Evolutionary conservation across 2,888 invertebrate genomes (phyloP).

Genomic region (Pteria penguin): DNA sequence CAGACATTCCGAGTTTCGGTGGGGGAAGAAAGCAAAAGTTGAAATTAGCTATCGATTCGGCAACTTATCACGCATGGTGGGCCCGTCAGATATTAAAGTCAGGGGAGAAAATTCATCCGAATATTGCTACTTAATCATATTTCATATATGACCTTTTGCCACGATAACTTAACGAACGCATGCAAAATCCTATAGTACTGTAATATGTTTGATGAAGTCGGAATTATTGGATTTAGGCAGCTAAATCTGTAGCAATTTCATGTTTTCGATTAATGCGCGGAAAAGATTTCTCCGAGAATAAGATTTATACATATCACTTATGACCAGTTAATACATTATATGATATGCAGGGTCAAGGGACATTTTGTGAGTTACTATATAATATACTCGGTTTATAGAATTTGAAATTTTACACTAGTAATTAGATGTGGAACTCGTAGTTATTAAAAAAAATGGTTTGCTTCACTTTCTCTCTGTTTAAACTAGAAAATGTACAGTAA

Average conservation of each 20-base stretch:
- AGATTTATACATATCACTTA: not conserved
- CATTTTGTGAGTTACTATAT: too few species aligned
- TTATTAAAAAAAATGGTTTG: too few species aligned
- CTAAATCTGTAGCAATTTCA: too few species aligned
- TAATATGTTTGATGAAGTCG: not conserved
- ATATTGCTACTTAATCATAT: constrained; percentile 23
- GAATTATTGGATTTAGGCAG: not conserved
- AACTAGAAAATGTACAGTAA: too few species aligned
- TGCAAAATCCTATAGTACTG: not conserved
- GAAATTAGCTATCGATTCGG: constrained; percentile 31
- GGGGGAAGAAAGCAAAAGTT: constrained; percentile 13
- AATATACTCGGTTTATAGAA: too few species aligned
- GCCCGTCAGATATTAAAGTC: constrained; percentile 9
- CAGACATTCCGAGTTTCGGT: not conserved
- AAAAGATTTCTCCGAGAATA: not conserved
- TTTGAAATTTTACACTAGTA: too few species aligned
- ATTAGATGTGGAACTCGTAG: too few species aligned
- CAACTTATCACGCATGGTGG: constrained; percentile 20
- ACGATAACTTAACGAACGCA: not conserved
- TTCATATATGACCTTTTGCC: constrained; percentile 27
- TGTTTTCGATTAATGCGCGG: not conserved
- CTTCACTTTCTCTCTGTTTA: too few species aligned
- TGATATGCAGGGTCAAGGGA: too few species aligned
- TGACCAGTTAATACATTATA: not conserved
- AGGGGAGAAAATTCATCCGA: not conserved